These are phyloP conservation scores for Diarsia mendica DNA, from an alignment of 2,888 invertebrate genomes.

Conservation along the genomic window DNA sequence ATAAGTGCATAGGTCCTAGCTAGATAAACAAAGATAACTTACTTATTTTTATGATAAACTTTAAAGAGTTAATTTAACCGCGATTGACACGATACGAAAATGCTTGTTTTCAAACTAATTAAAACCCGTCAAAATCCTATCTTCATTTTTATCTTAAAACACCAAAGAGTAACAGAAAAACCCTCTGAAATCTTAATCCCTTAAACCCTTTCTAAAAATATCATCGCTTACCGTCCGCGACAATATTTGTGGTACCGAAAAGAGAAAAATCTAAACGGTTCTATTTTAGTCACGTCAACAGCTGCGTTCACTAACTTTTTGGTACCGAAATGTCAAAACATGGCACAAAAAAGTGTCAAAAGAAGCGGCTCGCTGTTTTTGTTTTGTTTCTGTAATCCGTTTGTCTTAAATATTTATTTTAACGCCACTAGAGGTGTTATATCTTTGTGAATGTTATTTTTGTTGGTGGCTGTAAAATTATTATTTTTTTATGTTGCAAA, in stretches of 20 bases:
- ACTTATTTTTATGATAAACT: background rate
- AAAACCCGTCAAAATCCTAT: too few relatives aligned
- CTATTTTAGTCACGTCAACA: constrained; percentile 57
- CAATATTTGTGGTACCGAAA: constrained; percentile 40
- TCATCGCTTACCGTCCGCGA: constrained; percentile 5
- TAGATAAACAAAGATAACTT: too few relatives aligned
- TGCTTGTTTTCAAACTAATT: background rate
- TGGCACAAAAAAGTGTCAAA: constrained; percentile 53
- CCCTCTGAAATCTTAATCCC: constrained; percentile 33
- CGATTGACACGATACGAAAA: background rate
- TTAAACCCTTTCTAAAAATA: constrained; percentile 22
- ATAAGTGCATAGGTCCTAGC: background rate
- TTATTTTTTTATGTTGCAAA: background rate
- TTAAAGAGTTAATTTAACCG: background rate
- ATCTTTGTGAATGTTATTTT: background rate
- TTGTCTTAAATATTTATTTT: constrained; percentile 49
- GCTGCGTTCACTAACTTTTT: constrained; percentile 59
- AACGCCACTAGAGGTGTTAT: constrained; percentile 15
- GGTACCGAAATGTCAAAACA: constrained; percentile 63
- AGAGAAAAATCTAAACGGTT: constrained; percentile 45
- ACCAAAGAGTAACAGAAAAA: background rate
- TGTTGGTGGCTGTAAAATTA: background rate
- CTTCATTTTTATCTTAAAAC: constrained; percentile 5
- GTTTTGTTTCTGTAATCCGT: constrained; percentile 49
- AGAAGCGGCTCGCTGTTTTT: constrained; percentile 51